Base-by-base conservation (phyloP, 2,113 vertebrate genomes). In the Pelmatolapia mariae region DNA sequence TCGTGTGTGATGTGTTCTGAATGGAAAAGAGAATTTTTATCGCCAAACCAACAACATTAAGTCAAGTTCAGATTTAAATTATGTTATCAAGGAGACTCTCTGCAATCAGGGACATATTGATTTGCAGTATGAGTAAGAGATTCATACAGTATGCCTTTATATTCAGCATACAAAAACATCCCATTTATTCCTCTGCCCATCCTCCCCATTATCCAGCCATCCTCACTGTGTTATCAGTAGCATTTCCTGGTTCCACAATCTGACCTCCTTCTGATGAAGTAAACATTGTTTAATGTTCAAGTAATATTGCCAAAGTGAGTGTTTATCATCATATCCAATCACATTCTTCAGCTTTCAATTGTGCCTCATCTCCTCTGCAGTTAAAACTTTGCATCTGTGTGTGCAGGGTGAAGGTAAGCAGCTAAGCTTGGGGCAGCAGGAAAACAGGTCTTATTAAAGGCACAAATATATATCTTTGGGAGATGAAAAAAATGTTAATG, bases 381-480 rank as follows among this genome's bases (percentile, higher is more conserved):
- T 45, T 80, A 33, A 84, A 88, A 87, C 33, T 22, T 31, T 19
- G 36, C 15, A 10, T 83, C 33, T 63, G 5, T 36, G 24, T 13
- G 76, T 22, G 11, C 29, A n/a, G 24, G 47, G n/a, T 26, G 29
- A 78, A 68, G 19, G 24, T n/a, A n/a, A 13, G 16, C 16, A 31
- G 71, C 43, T 31, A 47, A 78, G 10, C 71, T 76, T 29, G 68
- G 3, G 7, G 57, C 33, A 19, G 56, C 26, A 13, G 50, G 68
- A 36, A 90, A 86, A 45, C 89, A 43, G 82, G 86, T 84, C 45
- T 91, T 87, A 93, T 91, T 91, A 83, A 93, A 86, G 88, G 76
- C 79, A 89, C 19, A 40, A 63, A 68, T 68, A 88, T 11, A 56
- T 82, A 53, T 76, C 45, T 71, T 19, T 83, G 43, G 19, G 38